phyloP scores from a whole-genome alignment of 2,797 vertebrate genomes.

The Phaenicophaeus curvirostris region DNA sequence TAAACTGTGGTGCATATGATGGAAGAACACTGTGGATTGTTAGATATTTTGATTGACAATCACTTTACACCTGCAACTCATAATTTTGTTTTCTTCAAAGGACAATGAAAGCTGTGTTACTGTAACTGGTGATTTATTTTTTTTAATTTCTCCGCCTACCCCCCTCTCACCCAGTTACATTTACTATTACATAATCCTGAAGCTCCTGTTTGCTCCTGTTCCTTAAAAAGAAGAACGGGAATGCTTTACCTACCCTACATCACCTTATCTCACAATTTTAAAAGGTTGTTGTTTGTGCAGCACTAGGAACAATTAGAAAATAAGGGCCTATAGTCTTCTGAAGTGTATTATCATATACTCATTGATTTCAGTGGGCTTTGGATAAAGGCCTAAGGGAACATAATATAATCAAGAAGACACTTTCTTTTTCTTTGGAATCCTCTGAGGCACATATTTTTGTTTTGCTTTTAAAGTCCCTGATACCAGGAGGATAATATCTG shows the following conservation, averaged over 20 bases:
- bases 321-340: not conserved
- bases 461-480: conserved; percentile 9
- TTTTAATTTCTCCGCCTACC: too few relatives aligned
- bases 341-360: not conserved
- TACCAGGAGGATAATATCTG: not conserved
- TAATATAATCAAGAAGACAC: not conserved
- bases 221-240: not conserved
- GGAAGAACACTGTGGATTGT: not conserved
- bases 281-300: not conserved
- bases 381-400: not conserved
- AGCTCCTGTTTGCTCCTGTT: not conserved
- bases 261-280: not conserved
- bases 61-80: not conserved
- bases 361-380: not conserved
- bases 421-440: not conserved
- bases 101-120: not conserved
- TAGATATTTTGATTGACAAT: not conserved
- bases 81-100: not conserved
- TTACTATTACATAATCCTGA: not conserved
- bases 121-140: not conserved
- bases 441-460: not conserved
- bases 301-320: not conserved
- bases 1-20: not conserved
- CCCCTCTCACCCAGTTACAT: not conserved
- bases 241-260: not conserved